Evolutionary conservation across 2,888 invertebrate species (phyloP), one percentile per base, ranked within the genome.

Genomic region (Heliconius sara): DNA sequence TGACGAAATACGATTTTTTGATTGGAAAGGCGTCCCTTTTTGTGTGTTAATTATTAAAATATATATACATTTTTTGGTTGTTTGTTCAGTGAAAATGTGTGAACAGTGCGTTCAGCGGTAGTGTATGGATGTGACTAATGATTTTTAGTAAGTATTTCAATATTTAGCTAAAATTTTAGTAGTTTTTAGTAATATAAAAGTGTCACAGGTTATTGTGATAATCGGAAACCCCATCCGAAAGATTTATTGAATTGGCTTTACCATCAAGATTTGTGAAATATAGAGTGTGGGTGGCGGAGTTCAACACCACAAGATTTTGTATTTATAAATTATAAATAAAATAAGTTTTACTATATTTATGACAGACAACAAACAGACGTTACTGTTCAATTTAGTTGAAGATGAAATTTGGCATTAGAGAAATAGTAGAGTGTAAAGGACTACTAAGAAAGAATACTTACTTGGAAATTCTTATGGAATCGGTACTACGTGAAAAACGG

Each of bases 51-150:
- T 27, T 78, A 57, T 52, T 57, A 22, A 77, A 12, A 60, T 10
- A 39, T 19, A 52, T 22, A 27, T 19, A 63, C 22, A 60, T 25
- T 25, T 63, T 47, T 47, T 66, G 10, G 34, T 60, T 75, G 47
- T 65, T 66, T 79, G 79, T 75, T 84, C 87, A 84, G 92, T 91
- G 91, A 91, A 88, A 88, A 94, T 94, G 94, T 94, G 94, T 91
- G 94, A 93, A 79, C 89, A 91, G 91, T 94, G 94, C 85, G 88
- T 91, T 75, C 93, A 92, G 83, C 91, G 94, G 83, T 94, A 87
- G 87, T 81, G 85, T 82, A 77, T 82, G 84, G 84, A 90, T 90
- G 89, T 90, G 25, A 43, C 87, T 88, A 86, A 84, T 85, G 76
- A 43, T 75, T 75, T 75, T 82, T 84, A 86, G 87, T 86, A 80